phyloP scores from a whole-genome alignment of 2,888 invertebrate genomes.

The Ormyrus pomaceus region DNA sequence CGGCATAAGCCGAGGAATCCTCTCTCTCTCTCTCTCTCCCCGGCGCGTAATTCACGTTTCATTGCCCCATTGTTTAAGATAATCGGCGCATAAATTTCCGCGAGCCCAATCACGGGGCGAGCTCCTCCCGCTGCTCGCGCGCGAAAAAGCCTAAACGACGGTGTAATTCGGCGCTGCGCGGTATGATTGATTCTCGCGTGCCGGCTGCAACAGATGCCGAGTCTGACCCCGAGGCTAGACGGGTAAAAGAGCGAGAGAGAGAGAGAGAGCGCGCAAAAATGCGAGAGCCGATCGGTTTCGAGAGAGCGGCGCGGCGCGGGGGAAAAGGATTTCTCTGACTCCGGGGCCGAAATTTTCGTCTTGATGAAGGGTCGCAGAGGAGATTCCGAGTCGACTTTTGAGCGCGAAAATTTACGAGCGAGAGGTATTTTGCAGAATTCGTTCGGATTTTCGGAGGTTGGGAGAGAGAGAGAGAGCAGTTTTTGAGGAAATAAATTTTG shows the following conservation, averaged over 20 bases:
- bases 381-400: background rate
- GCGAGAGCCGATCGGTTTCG: too few relatives aligned
- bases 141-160: conserved; percentile 21
- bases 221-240: too few relatives aligned
- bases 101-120: conserved; percentile 9
- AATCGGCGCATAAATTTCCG: conserved; percentile 53
- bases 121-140: background rate
- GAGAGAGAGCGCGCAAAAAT: too few relatives aligned
- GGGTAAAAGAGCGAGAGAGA: too few relatives aligned
- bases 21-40: background rate
- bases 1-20: background rate
- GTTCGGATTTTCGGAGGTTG: background rate
- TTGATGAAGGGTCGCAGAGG: conserved; percentile 12
- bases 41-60: conserved; percentile 45
- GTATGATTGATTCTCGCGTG: conserved; percentile 39
- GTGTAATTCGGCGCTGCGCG: conserved; percentile 10
- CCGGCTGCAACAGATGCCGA: background rate
- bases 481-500: too few relatives aligned
- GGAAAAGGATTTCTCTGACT: too few relatives aligned
- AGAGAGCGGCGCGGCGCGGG: too few relatives aligned
- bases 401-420: conserved; percentile 19
- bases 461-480: background rate
- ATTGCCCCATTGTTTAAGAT: conserved; percentile 52
- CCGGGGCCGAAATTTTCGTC: conserved; percentile 5
- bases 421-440: background rate